phyloP scores from a whole-genome alignment of 2,797 vertebrate genomes.

The Synanceia verrucosa region DNA sequence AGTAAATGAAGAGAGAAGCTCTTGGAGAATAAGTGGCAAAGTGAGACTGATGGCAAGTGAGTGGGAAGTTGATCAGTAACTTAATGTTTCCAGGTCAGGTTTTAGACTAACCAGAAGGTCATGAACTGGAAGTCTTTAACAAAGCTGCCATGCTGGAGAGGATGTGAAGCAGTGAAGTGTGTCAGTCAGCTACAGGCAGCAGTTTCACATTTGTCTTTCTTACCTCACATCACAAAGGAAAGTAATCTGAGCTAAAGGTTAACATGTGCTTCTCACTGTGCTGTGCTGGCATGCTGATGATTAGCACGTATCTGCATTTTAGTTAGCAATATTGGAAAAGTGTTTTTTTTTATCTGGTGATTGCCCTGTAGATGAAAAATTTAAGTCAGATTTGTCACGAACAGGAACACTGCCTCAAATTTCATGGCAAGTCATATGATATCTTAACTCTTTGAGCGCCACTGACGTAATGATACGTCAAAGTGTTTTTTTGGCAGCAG shows the following conservation, averaged over 20 bases:
- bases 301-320: neutral
- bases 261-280: neutral
- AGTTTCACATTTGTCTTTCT: neutral
- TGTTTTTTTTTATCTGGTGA: neutral
- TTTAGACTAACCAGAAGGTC: slow-evolving; percentile 49
- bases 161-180: neutral
- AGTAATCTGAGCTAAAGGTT: neutral
- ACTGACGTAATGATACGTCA: too few relatives aligned
- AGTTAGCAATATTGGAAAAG: neutral
- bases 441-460: too few relatives aligned
- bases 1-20: slow-evolving; percentile 22
- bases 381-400: neutral
- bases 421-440: neutral
- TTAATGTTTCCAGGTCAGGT: slow-evolving; percentile 51
- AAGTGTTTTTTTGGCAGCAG: too few relatives aligned
- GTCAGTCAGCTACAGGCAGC: neutral
- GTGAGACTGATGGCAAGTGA: neutral
- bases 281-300: neutral
- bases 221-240: neutral
- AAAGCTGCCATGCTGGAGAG: neutral
- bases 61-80: slow-evolving; percentile 55
- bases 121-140: slow-evolving; percentile 54
- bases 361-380: neutral
- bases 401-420: neutral
- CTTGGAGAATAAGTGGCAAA: slow-evolving; percentile 16